phyloP scores from a whole-genome alignment of 1,140 invertebrate species.

The Caenorhabditis remanei region DNA sequence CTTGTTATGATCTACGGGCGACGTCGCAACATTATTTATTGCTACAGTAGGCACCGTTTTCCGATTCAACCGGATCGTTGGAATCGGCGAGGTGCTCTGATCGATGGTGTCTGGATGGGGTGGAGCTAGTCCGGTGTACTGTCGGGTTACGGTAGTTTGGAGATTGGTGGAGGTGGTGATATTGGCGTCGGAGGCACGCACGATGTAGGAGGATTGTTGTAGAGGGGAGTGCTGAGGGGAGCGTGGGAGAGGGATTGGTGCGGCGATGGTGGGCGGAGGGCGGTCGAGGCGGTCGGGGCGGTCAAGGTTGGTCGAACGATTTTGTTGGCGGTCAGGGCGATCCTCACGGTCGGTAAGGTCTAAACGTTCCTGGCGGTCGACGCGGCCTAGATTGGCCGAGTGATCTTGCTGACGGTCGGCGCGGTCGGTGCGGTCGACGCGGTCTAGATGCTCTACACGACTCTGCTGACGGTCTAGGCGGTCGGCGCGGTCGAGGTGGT shows the following conservation, averaged over 20 bases:
- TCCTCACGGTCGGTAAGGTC: no score
- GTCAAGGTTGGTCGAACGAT: no score
- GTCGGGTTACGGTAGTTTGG: conserved; percentile 39
- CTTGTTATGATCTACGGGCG: neutral
- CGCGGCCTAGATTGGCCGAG: no score
- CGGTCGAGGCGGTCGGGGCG: neutral
- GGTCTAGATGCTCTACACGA: no score
- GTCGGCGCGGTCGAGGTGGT: no score
- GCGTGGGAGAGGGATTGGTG: neutral
- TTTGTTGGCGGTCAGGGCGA: no score
- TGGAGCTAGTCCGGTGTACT: neutral
- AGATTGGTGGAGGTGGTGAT: neutral
- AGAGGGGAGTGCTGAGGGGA: neutral
- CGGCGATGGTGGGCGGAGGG: neutral
- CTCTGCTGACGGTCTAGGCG: no score
- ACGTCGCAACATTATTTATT: neutral
- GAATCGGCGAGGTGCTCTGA: conserved; percentile 56
- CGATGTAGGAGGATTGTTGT: neutral
- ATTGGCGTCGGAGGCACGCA: neutral
- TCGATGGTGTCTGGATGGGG: conserved; percentile 31
- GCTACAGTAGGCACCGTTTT: neutral
- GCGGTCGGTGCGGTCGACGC: no score
- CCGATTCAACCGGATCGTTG: conserved; percentile 48
- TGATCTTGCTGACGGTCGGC: no score
- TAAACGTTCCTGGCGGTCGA: no score